Base-by-base conservation (phyloP, 2,888 invertebrate species). In the Drosophila prolongata region DNA sequence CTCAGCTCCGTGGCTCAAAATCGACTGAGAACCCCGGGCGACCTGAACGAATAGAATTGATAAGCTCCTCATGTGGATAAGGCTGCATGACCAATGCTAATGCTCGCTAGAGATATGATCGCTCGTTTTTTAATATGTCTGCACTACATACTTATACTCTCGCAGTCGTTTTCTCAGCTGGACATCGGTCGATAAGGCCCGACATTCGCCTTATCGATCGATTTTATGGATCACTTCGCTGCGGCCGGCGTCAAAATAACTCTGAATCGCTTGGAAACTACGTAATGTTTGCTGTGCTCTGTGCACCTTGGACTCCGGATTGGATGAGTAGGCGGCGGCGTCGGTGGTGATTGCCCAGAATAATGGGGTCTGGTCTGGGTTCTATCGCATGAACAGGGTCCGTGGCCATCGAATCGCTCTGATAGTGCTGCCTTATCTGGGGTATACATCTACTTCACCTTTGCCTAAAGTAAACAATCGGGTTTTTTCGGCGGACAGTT, bases 241-340 rank as follows among this genome's bases (percentile, higher is more conserved):
- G 40, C 40, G 8, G 49, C 14, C 69, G 75, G 81, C 83, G 83
- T 84, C 67, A 57, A 83, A 77, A 73, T 84, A 76, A 78, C 78
- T 80, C 60, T 76, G 67, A 58, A 66, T 59, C 53, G 80, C 83
- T 65, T 85, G 49, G 86, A 87, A 83, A 87, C 84, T 87, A 85
- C 88, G 88, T 82, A 85, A 85, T 84, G 65, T 49, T 53, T 55
- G 53, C 35, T 43, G 53, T 40, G 16, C 55, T 50, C 5, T 14
- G 9, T 61, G 85, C 6, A 84, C 87, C 74, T 83, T 87, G 74
- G 66, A 70, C 49, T 11, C 60, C 24, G 64, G 27, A 35, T 56
- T 38, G 67, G 66, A 85, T 86, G 81, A 80, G 81, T 58, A 76
- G 83, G 78, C 59, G 64, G 59, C 55, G 49, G n/a, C 62, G 27